These are phyloP conservation scores for Crotalus tigris DNA, from an alignment of 2,113 vertebrate genomes.

Conservation along the genomic window DNA sequence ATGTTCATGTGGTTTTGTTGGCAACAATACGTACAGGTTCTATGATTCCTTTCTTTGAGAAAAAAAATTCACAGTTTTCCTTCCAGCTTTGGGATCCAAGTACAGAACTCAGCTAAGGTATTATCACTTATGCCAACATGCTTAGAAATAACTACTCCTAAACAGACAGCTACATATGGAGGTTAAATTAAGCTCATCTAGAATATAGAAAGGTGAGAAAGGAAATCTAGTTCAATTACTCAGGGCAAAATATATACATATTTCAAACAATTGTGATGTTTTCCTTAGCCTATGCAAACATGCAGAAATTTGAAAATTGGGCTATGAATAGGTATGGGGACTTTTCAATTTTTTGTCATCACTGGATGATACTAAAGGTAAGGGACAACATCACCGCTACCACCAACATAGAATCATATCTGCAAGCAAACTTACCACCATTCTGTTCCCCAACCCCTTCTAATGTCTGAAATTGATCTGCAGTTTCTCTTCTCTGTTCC, in stretches of 20 bases:
- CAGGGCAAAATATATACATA: background rate
- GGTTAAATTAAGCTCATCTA: background rate
- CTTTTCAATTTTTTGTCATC: background rate
- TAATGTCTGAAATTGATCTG: too few relatives aligned
- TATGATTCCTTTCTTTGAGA: background rate
- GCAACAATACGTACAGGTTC: too few relatives aligned
- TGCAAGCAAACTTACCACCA: conserved; percentile 4
- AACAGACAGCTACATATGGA: background rate
- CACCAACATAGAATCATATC: background rate
- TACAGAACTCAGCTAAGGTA: background rate
- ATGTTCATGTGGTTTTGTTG: background rate
- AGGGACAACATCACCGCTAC: background rate
- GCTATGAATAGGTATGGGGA: background rate
- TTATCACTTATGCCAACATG: background rate
- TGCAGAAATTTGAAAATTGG: background rate
- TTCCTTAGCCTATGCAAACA: background rate
- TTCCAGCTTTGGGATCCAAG: background rate
- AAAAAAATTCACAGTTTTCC: background rate
- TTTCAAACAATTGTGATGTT: background rate
- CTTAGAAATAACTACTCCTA: background rate
- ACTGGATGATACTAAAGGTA: background rate
- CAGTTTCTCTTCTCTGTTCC: too few relatives aligned
- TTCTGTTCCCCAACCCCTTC: too few relatives aligned
- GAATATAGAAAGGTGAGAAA: background rate
- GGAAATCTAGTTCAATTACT: background rate